A percentile compares a stretch with the other conserved stretches of the same genome.
Conservation (phyloP, 1,140 invertebrate genomes). For the Drosophila cardini region DNA sequence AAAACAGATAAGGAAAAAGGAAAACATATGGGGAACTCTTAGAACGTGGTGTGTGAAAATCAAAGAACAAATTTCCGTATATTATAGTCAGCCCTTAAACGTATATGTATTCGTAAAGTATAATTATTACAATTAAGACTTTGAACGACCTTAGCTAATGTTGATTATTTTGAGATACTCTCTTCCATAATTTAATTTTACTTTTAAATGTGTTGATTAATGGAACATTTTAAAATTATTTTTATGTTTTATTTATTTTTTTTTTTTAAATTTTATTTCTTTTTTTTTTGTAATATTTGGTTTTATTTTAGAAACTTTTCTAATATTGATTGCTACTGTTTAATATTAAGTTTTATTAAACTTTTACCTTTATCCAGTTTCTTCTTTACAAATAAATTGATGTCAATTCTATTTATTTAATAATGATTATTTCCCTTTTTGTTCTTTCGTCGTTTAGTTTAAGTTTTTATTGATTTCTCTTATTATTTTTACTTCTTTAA, state of each 20-base stretch:
- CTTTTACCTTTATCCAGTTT: slow-evolving; percentile 59
- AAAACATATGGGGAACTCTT: not conserved
- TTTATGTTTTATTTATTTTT: slow-evolving; percentile 1
- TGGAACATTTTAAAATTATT: slow-evolving; percentile 8
- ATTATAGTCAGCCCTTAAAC: slow-evolving; percentile 85
- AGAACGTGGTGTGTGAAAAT: not conserved
- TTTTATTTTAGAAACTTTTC: slow-evolving; percentile 40
- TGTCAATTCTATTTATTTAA: slow-evolving; percentile 29
- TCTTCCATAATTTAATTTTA: slow-evolving; percentile 58
- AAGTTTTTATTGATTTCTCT: slow-evolving; percentile 63
- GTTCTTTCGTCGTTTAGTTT: slow-evolving; percentile 6
- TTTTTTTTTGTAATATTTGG: slow-evolving; percentile 2
- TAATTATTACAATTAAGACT: slow-evolving; percentile 40
- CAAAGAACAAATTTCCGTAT: slow-evolving; percentile 78
- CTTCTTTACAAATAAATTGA: slow-evolving; percentile 49
- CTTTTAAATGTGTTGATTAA: slow-evolving; percentile 58
- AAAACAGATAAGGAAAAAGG: not conserved
- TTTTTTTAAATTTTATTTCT: not conserved
- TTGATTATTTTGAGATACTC: slow-evolving; percentile 38
- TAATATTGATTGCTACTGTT: slow-evolving; percentile 59
- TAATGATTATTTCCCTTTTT: slow-evolving; percentile 27
- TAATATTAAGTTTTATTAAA: slow-evolving; percentile 35
- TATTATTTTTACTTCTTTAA: slow-evolving; percentile 77
- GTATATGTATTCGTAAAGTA: slow-evolving; percentile 66
- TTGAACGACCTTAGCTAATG: slow-evolving; percentile 49